These are phyloP conservation scores for Sternotherus odoratus DNA, from an alignment of 2,797 vertebrate genomes.

Conservation along the genomic window DNA sequence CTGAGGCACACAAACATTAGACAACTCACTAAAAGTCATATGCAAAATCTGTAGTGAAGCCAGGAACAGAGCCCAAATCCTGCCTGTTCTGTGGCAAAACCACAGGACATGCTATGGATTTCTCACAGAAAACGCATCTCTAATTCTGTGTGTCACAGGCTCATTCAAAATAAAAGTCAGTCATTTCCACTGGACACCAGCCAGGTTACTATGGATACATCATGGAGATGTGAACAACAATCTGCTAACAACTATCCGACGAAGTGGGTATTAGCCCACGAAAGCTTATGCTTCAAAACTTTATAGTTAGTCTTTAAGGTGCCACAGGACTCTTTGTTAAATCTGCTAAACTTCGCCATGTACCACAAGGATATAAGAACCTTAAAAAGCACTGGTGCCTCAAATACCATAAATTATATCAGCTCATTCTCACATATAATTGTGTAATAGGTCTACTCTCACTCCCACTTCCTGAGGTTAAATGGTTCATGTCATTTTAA, in stretches of 20 bases:
- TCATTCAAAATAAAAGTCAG: constrained; percentile 61
- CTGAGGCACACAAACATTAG: background rate
- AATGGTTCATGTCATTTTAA: background rate
- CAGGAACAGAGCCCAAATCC: constrained; percentile 46
- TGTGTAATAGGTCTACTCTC: constrained; percentile 33
- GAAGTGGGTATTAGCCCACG: too few species aligned
- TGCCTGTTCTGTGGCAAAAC: background rate
- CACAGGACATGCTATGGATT: constrained; percentile 32
- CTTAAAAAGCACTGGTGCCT: constrained; percentile 64
- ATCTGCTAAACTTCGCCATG: constrained; percentile 55
- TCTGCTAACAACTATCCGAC: too few species aligned
- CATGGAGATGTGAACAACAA: constrained; percentile 30
- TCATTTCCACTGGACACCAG: constrained; percentile 51
- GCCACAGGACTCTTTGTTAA: too few species aligned
- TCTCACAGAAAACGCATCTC: constrained; percentile 52
- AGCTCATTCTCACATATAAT: constrained; percentile 12
- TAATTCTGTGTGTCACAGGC: constrained; percentile 13
- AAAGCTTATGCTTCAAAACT: too few species aligned
- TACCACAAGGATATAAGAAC: constrained; percentile 56
- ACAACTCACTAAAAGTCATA: background rate
- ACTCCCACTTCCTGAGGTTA: constrained; percentile 27
- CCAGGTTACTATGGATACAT: constrained; percentile 64
- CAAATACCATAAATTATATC: constrained; percentile 63
- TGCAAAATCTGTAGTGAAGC: background rate
- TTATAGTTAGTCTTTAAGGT: too few species aligned